Percentiles rank a stretch among this genome's conserved stretches.
Conservation (phyloP, 2,113 vertebrate genomes). For the Pteronura brasiliensis region DNA sequence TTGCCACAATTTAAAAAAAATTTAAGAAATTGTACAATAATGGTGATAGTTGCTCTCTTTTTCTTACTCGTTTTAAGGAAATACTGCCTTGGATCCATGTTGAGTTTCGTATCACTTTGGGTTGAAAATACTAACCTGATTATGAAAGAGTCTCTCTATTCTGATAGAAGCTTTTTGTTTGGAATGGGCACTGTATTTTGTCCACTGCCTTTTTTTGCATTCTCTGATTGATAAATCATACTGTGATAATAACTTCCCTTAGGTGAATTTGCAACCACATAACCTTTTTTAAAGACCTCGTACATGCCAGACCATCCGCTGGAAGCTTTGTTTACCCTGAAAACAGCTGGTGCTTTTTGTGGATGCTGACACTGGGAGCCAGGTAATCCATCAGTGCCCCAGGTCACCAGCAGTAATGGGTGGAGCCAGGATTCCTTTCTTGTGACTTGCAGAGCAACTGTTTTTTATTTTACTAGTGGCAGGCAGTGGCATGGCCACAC, state of each 20-base stretch:
- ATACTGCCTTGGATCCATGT: neutral
- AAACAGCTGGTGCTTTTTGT: neutral
- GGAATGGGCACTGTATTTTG: neutral
- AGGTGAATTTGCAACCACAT: neutral
- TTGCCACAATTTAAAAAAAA: neutral
- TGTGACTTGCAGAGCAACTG: neutral
- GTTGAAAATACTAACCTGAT: neutral
- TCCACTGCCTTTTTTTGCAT: neutral
- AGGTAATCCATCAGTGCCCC: no score
- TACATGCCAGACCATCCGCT: neutral
- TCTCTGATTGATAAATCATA: neutral
- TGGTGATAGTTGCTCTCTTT: neutral
- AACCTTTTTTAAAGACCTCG: neutral
- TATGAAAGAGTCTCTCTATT: neutral
- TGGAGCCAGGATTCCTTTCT: neutral
- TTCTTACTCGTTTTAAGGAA: neutral
- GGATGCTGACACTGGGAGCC: neutral
- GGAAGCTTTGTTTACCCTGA: neutral
- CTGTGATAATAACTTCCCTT: neutral
- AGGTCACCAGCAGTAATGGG: accelerated
- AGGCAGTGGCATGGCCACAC: neutral
- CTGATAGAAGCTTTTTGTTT: neutral
- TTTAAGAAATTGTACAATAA: neutral
- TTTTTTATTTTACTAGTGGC: neutral
- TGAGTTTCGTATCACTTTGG: neutral